Base-by-base conservation (phyloP, 37 sponge, comb jelly and placozoan species). In the Ephydatia muelleri region DNA sequence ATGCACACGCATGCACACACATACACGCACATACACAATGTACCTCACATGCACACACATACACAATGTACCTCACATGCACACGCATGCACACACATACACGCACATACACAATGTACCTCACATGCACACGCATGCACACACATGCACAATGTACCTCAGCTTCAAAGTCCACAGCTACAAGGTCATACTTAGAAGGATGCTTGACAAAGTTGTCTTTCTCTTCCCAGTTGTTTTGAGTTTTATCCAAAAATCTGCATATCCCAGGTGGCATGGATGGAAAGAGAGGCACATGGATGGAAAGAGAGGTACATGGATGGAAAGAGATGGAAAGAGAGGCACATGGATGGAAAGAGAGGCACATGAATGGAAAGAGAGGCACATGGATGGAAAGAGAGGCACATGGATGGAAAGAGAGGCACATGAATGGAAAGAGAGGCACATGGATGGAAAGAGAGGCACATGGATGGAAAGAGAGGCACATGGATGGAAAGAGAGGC, bases 221-320 rank as follows among this genome's bases (percentile, higher is more conserved):
- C 3, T 96, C 90, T 23, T 85, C 87, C 97, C 97, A 96, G 13
- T 57, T 28, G 70, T 97, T 97, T 13, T 76, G 13, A 0, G 97
- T 97, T 87, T 97, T 97, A 69, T 97, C 97, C 19, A 27, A n/a
- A 82, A 97, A 97, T 76, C 96, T 95, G 76, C 31, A 70, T 32
- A 80, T 31, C 33, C 2, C 5, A 71, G 32, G 21, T 64, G 49
- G 70, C 49, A 70, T 31, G 8, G 31, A 30, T 23, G 3, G 73
- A 3, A 9, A 39, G 65, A 83, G 8, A 19, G n/a, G 11, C 22
- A 11, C n/a, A n/a, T n/a, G n/a, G n/a, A n/a, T n/a, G n/a, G n/a
- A n/a, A n/a, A n/a, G n/a, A n/a, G n/a, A n/a, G n/a, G n/a, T n/a
- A n/a, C n/a, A n/a, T n/a, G n/a, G n/a, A n/a, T n/a, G n/a, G 25